A percentile compares a stretch with the other conserved stretches of the same genome.
These are phyloP conservation scores for Manduca sexta DNA, from an alignment of 1,140 invertebrate genomes.

Conservation along the genomic window DNA sequence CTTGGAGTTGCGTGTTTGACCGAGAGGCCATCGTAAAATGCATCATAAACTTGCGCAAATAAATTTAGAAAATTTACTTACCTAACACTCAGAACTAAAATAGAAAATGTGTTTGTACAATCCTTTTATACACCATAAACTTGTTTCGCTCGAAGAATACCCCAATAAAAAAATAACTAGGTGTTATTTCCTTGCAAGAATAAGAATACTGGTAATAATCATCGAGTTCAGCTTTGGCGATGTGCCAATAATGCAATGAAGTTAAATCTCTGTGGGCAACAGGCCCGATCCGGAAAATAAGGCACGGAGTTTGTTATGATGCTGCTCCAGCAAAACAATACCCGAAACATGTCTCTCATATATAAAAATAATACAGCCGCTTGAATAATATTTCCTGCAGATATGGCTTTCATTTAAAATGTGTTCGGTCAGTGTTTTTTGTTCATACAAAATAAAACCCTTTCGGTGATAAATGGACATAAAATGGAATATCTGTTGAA, in stretches of 20 bases:
- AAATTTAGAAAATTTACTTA: slow-evolving; percentile 51
- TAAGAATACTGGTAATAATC: slow-evolving; percentile 47
- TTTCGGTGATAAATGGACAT: slow-evolving; percentile 43
- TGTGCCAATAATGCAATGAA: slow-evolving; percentile 49
- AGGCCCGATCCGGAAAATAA: slow-evolving; percentile 36
- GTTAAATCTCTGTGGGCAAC: slow-evolving; percentile 48
- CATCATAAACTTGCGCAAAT: slow-evolving; percentile 50
- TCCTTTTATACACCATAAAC: too few relatives aligned
- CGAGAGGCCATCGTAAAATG: slow-evolving; percentile 53
- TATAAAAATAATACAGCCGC: slow-evolving; percentile 9
- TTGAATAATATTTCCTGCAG: slow-evolving; percentile 5
- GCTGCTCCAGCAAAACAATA: slow-evolving; percentile 17
- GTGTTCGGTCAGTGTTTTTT: slow-evolving; percentile 12
- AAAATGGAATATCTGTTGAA: slow-evolving; percentile 47
- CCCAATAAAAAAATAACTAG: too few relatives aligned
- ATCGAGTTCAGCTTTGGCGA: slow-evolving; percentile 40
- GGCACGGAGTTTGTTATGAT: slow-evolving; percentile 27
- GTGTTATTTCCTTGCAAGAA: slow-evolving; percentile 17
- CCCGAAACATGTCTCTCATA: slow-evolving; percentile 15
- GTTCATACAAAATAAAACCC: slow-evolving; percentile 27
- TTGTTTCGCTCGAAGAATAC: too few relatives aligned
- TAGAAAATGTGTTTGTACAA: slow-evolving; percentile 27
- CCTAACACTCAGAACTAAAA: slow-evolving; percentile 30
- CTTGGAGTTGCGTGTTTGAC: slow-evolving; percentile 53
- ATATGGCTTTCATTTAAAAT: slow-evolving; percentile 6